A percentile compares a stretch with the other conserved stretches of the same genome.
Evolutionary conservation across 2,797 vertebrate genomes (phyloP).

Genomic region (Mormyrops attenuatus): DNA sequence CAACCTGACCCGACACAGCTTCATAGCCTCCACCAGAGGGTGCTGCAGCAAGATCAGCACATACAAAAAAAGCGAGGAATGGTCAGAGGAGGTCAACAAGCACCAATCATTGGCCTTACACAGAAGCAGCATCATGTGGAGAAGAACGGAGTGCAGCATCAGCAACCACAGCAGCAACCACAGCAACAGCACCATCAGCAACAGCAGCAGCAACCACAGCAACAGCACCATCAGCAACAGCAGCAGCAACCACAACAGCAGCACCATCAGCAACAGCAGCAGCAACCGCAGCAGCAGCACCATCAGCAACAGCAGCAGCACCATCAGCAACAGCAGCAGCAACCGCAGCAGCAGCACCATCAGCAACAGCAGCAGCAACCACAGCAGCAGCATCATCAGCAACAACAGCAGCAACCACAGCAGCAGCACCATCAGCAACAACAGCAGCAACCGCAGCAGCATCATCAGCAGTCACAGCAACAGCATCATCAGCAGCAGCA

Average conservation of each 20-base stretch:
- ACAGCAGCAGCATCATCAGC: neutral
- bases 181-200: constrained; percentile 60
- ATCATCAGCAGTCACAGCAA: constrained; percentile 54
- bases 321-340: neutral
- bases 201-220: constrained; percentile 67
- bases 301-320: neutral
- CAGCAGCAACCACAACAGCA: neutral
- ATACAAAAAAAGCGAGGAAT: constrained; percentile 83
- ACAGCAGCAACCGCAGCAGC: constrained; percentile 57
- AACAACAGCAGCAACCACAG: constrained; percentile 59
- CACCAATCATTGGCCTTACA: constrained; percentile 57
- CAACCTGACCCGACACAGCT: constrained; percentile 53
- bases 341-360: neutral
- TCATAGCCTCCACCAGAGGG: constrained; percentile 64
- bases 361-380: neutral
- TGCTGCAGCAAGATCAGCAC: constrained; percentile 81
- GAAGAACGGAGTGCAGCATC: constrained; percentile 61
- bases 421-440: constrained; percentile 60
- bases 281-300: neutral
- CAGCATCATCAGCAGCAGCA: constrained; percentile 57
- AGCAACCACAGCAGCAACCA: constrained; percentile 49
- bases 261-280: neutral
- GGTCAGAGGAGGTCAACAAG: neutral
- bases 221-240: constrained; percentile 25
- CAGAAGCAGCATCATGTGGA: constrained; percentile 80